Base-by-base conservation (phyloP, 2,113 vertebrate genomes). In the Mirza zaza region DNA sequence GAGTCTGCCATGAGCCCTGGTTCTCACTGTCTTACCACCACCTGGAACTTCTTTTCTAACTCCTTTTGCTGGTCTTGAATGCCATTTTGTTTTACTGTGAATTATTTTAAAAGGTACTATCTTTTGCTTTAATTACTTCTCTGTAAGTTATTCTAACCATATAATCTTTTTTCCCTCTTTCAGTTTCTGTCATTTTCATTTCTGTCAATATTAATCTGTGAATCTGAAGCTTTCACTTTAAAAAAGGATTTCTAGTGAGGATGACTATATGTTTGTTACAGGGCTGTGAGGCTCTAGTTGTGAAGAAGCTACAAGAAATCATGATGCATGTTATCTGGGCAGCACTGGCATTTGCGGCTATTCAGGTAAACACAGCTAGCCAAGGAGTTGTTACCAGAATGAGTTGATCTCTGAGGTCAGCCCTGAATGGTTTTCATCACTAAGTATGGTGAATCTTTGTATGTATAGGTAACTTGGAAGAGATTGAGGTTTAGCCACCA, bases 281-380 rank as follows among this genome's bases (percentile, higher is more conserved):
- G 99, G 99, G 99, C 0, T 99, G 99, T 97, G 99, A 99, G 97
- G 99, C 99, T 97, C 98, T 99, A 34, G 99, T 99, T 94, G 99
- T 99, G 97, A 99, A 99, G 98, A 99, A 99, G 94, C 98, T 99
- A 63, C 99, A 99, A 87, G 99, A 99, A 97, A 99, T 99, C 89
- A 99, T 99, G 99, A 99, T 99, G 99, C 99, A 99, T 45, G 99
- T 99, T 87, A 99, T 99, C 98, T 99, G 99, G 99, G 99, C 99
- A 59, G 99, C 99, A 0, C 97, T 99, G 97, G 99, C 99, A 1
- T 99, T 99, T 98, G 99, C 99, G 94, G 99, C 99, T 42, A 99
- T 99, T 98, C 99, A 99, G 99, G 99, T 99, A 98, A 98, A 97
- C 23, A 15, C 20, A 36, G 36, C 32, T 4, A 23, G 36, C 13